Conservation (phyloP, 2,797 vertebrate species). For the Hippoglossus hippoglossus region DNA sequence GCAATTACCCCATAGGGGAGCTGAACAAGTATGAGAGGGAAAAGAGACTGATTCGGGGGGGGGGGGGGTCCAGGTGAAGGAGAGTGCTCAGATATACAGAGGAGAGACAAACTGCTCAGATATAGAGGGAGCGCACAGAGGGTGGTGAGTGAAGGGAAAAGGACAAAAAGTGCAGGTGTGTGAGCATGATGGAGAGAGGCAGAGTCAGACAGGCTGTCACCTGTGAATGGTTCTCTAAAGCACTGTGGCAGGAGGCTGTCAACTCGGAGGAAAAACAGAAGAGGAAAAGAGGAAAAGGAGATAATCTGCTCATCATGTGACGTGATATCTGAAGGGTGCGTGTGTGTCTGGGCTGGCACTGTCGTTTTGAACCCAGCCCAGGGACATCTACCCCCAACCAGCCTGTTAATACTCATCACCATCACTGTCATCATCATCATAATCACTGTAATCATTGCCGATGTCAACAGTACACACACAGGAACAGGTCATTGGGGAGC, state of each 20-base stretch:
- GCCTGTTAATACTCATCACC: conserved; percentile 75
- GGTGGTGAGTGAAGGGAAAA: conserved; percentile 40
- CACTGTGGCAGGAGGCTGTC: conserved; percentile 62
- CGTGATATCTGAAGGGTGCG: conserved; percentile 58
- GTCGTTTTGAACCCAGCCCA: conserved; percentile 62
- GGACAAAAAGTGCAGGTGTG: conserved; percentile 49
- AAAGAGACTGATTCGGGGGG: conserved; percentile 38
- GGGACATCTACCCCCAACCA: conserved; percentile 55
- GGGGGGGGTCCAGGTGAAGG: conserved; percentile 73
- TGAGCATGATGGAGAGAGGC: conserved; percentile 58
- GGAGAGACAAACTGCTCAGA: conserved; percentile 56
- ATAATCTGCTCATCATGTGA: conserved; percentile 70
- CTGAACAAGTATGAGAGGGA: conserved; percentile 46
- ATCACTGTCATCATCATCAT: conserved; percentile 73
- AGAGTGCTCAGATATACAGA: conserved; percentile 59
- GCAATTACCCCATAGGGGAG: conserved; percentile 75
- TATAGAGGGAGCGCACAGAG: conserved; percentile 18
- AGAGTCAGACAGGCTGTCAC: conserved; percentile 63
- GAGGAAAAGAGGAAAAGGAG: conserved; percentile 48
- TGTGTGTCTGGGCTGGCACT: conserved; percentile 31
- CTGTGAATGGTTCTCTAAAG: conserved; percentile 64
- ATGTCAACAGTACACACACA: conserved; percentile 49
- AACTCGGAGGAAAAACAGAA: conserved; percentile 54
- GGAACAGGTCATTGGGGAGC: conserved; percentile 34
- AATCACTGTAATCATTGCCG: conserved; percentile 60